These are phyloP conservation scores for Podarcis cretensis DNA, from an alignment of 2,113 vertebrate genomes.

Conservation along the genomic window DNA sequence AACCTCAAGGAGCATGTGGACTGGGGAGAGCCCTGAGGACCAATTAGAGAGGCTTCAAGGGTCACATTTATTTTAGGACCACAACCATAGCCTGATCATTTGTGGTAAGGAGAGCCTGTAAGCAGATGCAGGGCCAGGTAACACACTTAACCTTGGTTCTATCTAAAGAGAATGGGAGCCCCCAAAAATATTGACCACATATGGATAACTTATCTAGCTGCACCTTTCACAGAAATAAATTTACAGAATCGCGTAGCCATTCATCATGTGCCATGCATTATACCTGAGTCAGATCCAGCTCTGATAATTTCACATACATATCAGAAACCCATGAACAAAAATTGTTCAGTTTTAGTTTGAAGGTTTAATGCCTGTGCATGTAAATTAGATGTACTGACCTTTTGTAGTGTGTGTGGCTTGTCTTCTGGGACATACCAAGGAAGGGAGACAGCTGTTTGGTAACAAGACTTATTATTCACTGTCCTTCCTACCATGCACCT, in stretches of 20 bases:
- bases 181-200: neutral
- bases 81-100: too few relatives aligned
- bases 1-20: too few relatives aligned
- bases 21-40: too few relatives aligned
- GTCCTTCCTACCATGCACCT: neutral
- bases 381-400: conserved; percentile 5
- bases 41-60: too few relatives aligned
- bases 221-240: neutral
- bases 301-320: neutral
- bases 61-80: too few relatives aligned
- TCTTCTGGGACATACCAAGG: neutral
- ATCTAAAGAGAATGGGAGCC: neutral
- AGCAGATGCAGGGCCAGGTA: too few relatives aligned
- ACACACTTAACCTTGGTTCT: neutral
- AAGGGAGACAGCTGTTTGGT: neutral
- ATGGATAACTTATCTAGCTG: neutral
- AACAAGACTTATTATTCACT: neutral
- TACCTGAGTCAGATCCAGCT: neutral
- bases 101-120: neutral
- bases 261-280: neutral
- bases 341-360: neutral
- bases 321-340: neutral
- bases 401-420: neutral
- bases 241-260: neutral
- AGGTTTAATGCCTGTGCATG: neutral